A percentile compares a stretch with the other conserved stretches of the same genome.
phyloP scores from a whole-genome alignment of 2,797 vertebrate genomes.

The Pyrrhura leucotis region DNA sequence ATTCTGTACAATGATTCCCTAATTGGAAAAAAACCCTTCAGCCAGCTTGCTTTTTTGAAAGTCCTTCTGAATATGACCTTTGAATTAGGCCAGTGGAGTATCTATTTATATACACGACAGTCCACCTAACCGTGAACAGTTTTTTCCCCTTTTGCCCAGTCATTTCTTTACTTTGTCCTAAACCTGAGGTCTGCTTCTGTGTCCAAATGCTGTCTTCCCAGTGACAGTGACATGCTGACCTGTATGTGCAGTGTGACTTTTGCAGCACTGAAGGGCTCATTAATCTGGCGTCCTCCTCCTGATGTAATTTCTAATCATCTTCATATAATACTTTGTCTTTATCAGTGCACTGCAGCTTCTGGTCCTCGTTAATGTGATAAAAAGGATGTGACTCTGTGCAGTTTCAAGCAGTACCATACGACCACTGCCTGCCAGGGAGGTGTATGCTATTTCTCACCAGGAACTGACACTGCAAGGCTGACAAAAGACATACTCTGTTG shows the following conservation, averaged over 20 bases:
- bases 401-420: not conserved
- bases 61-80: not conserved
- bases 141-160: not conserved
- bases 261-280: not conserved
- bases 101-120: not conserved
- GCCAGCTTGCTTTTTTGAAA: not conserved
- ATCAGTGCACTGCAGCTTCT: not conserved
- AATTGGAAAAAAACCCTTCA: not conserved
- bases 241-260: accelerated
- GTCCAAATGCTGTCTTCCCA: not conserved
- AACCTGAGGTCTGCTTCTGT: not conserved
- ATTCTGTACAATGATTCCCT: not conserved
- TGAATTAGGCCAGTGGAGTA: not conserved
- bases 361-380: not conserved
- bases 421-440: not conserved
- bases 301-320: not conserved
- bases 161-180: not conserved
- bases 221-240: not conserved
- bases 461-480: not conserved
- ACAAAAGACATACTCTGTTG: not conserved
- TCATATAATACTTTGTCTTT: not conserved
- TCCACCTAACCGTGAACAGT: not conserved
- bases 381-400: not conserved
- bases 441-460: not conserved
- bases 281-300: not conserved